Percentiles rank a stretch among this genome's conserved stretches.
These are phyloP conservation scores for Microcebus griseorufus DNA, from an alignment of 2,113 vertebrate species.

Conservation along the genomic window DNA sequence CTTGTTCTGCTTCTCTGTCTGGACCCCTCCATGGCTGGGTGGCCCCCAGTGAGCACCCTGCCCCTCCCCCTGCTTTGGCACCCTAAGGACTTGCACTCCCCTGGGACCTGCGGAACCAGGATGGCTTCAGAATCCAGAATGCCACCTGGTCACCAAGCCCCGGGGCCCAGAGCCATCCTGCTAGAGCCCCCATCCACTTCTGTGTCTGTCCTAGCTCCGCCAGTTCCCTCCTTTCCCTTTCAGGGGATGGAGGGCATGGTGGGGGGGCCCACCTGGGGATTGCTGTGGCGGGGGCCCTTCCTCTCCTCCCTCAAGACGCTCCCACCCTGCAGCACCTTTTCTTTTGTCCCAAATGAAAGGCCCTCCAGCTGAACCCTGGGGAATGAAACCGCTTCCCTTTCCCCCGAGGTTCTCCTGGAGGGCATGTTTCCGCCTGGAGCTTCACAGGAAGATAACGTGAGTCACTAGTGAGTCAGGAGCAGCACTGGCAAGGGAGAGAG, in stretches of 20 bases:
- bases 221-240: not conserved
- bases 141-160: not conserved
- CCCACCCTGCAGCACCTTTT: not conserved
- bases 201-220: not conserved
- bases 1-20: not conserved
- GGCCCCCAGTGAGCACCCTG: not conserved
- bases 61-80: not conserved
- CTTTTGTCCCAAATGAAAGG: not conserved
- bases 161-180: no score
- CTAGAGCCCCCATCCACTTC: not conserved
- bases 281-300: fast-evolving
- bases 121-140: not conserved
- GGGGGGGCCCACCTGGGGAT: not conserved
- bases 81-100: not conserved
- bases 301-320: not conserved
- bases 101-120: not conserved
- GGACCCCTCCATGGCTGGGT: not conserved
- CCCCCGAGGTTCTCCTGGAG: not conserved
- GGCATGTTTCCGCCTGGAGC: not conserved
- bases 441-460: not conserved
- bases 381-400: not conserved
- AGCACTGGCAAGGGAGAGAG: not conserved
- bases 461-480: conserved; percentile 23
- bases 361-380: not conserved
- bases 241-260: not conserved